These are phyloP conservation scores for Nannoperca australis DNA, from an alignment of 2,797 vertebrate genomes.

Conservation along the genomic window DNA sequence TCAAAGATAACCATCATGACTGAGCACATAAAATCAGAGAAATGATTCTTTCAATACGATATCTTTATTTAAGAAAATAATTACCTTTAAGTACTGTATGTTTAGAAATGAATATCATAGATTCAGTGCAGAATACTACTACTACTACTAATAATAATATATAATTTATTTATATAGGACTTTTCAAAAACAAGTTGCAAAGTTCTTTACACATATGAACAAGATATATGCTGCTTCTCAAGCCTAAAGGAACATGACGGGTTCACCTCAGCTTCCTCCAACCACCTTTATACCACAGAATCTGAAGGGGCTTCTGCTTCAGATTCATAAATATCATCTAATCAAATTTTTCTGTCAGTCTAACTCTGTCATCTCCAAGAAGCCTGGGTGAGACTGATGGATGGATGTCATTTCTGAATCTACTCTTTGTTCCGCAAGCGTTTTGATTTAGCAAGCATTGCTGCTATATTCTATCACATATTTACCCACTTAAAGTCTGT, in stretches of 20 bases:
- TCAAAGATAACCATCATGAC: not conserved
- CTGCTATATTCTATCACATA: not conserved
- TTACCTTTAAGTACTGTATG: not conserved
- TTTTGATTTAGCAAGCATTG: not conserved
- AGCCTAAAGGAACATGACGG: not conserved
- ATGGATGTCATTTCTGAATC: not conserved
- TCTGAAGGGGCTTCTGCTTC: constrained; percentile 2
- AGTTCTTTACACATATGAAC: not conserved
- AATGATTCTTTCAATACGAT: not conserved
- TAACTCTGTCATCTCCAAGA: constrained; percentile 1
- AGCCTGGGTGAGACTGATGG: not conserved
- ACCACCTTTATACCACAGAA: not conserved
- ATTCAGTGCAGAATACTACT: not conserved
- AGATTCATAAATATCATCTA: constrained; percentile 10
- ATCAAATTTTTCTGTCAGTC: constrained; percentile 1
- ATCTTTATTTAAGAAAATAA: not conserved
- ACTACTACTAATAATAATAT: not conserved
- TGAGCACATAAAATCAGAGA: not conserved
- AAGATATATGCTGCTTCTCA: not conserved
- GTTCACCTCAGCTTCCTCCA: constrained; percentile 2
- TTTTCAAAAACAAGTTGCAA: too few relatives aligned
- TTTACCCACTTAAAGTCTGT: not conserved
- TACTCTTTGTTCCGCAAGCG: not conserved
- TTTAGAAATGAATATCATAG: not conserved
- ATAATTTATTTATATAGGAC: not conserved